Percentiles rank a stretch among this genome's conserved stretches.
phyloP scores from a whole-genome alignment of 2,113 vertebrate genomes.

The Leptocoma aspasia region DNA sequence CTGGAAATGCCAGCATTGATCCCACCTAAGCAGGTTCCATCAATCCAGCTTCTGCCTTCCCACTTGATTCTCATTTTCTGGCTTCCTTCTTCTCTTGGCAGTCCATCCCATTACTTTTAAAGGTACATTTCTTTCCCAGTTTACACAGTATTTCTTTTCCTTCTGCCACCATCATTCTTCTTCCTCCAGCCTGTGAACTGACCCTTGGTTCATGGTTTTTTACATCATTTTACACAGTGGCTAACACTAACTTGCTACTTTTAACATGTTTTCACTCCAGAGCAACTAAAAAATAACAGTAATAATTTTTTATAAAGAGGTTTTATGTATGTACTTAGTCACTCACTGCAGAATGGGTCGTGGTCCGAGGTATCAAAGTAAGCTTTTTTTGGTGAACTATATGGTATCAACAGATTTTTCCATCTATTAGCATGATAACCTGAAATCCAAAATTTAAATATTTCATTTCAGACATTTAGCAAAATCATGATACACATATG shows the following conservation, averaged over 20 bases:
- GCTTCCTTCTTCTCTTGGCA: neutral
- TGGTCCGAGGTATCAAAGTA: constrained; percentile 82
- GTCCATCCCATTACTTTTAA: neutral
- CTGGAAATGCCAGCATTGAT: neutral
- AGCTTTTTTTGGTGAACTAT: constrained; percentile 60
- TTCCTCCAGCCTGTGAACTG: neutral
- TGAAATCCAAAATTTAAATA: constrained; percentile 53
- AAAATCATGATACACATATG: neutral
- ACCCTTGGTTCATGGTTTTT: neutral
- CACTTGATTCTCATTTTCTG: neutral
- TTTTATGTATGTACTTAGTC: neutral
- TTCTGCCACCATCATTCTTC: neutral
- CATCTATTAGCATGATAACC: constrained; percentile 82
- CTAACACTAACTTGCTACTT: neutral
- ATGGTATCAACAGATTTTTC: constrained; percentile 73
- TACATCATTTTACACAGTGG: neutral
- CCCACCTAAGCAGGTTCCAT: neutral
- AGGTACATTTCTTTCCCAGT: neutral
- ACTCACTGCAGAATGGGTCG: constrained; percentile 86
- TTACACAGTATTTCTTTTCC: neutral
- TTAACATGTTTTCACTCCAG: neutral
- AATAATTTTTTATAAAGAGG: neutral
- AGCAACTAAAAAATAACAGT: neutral
- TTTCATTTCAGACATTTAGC: neutral
- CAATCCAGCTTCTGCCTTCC: neutral